Conservation (phyloP, 2,888 invertebrate species). For the Elegia similella region DNA sequence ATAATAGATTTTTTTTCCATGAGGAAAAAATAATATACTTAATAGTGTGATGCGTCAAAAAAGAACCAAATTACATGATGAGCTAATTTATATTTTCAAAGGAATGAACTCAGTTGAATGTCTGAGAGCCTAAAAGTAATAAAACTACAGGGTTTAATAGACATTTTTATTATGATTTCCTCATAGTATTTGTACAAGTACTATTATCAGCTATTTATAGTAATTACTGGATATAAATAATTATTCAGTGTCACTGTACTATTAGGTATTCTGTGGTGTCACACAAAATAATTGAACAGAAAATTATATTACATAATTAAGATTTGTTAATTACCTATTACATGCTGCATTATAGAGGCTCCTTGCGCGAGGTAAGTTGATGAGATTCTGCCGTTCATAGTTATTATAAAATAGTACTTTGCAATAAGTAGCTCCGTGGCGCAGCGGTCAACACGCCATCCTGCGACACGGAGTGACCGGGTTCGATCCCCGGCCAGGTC, state of each 20-base stretch:
- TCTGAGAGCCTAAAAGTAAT: not conserved
- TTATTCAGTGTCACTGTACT: not conserved
- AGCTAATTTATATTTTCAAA: too few relatives aligned
- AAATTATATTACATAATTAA: slow-evolving; percentile 9
- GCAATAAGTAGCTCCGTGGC: too few relatives aligned
- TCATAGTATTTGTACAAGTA: not conserved
- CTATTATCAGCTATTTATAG: not conserved
- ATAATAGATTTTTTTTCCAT: too few relatives aligned
- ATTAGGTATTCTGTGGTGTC: too few relatives aligned
- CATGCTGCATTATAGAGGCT: slow-evolving; percentile 23
- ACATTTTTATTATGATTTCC: not conserved
- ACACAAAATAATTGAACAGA: too few relatives aligned
- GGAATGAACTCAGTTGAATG: not conserved
- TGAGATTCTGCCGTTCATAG: not conserved
- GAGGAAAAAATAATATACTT: too few relatives aligned
- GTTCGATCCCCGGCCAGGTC: too few relatives aligned
- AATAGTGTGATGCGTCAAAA: too few relatives aligned
- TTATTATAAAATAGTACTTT: not conserved
- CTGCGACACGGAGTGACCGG: too few relatives aligned
- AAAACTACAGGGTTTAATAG: not conserved
- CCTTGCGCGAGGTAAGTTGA: slow-evolving; percentile 24
- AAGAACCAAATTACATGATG: too few relatives aligned
- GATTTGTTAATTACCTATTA: slow-evolving; percentile 13
- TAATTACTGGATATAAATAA: not conserved
- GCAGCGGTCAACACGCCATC: too few relatives aligned